These are phyloP conservation scores for Cephus pygmeus DNA, from an alignment of 2,888 invertebrate species.

Conservation along the genomic window DNA sequence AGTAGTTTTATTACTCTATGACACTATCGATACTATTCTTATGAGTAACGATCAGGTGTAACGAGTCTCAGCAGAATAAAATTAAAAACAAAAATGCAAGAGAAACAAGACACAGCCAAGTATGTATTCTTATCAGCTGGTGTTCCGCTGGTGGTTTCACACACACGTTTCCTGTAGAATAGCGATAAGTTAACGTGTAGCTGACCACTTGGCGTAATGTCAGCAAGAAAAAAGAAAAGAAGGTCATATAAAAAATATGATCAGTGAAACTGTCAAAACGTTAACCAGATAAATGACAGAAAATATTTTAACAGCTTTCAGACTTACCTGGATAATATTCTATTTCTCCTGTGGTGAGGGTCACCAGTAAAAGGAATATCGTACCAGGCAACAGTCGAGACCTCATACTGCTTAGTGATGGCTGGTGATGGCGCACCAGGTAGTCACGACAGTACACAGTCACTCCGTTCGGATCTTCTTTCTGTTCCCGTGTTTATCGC, in stretches of 20 bases:
- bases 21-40: neutral
- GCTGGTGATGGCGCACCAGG: conserved; percentile 9
- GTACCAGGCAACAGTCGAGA: conserved; percentile 42
- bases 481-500: neutral
- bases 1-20: neutral
- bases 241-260: neutral
- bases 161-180: neutral
- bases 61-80: neutral
- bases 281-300: neutral
- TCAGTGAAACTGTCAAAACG: neutral
- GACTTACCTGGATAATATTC: conserved; percentile 58
- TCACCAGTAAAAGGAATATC: conserved; percentile 43
- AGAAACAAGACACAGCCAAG: neutral
- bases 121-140: neutral
- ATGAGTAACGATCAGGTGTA: neutral
- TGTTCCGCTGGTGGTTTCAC: neutral
- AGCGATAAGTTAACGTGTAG: neutral
- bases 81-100: neutral
- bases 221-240: neutral
- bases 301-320: neutral
- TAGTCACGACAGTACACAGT: neutral
- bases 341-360: conserved; percentile 49
- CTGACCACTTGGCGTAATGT: neutral
- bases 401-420: conserved; percentile 42
- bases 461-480: neutral